A percentile compares a stretch with the other conserved stretches of the same genome.
phyloP scores from a whole-genome alignment of 1,140 invertebrate species.

The Pemphigus obesinymphae region DNA sequence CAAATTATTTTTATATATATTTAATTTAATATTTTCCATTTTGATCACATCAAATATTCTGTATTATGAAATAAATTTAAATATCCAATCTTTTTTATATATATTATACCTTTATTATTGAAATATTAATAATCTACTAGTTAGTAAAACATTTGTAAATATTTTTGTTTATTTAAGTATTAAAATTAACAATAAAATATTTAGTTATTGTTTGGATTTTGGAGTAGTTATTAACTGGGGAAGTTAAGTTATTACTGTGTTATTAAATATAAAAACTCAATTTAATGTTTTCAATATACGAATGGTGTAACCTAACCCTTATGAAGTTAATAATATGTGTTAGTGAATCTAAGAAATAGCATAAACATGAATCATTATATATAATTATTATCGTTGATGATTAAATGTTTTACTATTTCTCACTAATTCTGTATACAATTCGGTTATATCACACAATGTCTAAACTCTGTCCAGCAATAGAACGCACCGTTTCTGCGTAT shows the following conservation, averaged over 20 bases:
- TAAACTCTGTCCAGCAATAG: too few species aligned
- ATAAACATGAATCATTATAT: neutral
- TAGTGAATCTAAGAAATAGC: neutral
- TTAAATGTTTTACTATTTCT: too few species aligned
- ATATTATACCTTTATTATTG: slow-evolving; percentile 8
- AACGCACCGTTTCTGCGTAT: too few species aligned
- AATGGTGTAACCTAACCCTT: neutral
- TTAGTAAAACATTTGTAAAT: slow-evolving; percentile 35
- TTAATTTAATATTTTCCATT: neutral
- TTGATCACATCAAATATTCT: neutral
- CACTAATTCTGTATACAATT: too few species aligned
- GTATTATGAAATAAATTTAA: neutral
- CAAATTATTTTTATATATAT: neutral
- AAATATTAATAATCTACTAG: slow-evolving; percentile 28
- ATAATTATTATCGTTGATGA: too few species aligned
- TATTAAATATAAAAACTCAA: neutral
- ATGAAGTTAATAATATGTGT: neutral
- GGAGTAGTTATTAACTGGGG: slow-evolving; percentile 1
- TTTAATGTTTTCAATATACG: neutral
- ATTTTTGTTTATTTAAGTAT: slow-evolving; percentile 19
- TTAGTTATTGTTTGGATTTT: slow-evolving; percentile 2
- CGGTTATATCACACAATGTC: too few species aligned
- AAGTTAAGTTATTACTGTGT: slow-evolving; percentile 1
- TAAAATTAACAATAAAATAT: slow-evolving; percentile 19
- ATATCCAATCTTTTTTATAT: slow-evolving; percentile 3